phyloP scores from a whole-genome alignment of 2,797 vertebrate species.

The Cyprinodon diabolis region DNA sequence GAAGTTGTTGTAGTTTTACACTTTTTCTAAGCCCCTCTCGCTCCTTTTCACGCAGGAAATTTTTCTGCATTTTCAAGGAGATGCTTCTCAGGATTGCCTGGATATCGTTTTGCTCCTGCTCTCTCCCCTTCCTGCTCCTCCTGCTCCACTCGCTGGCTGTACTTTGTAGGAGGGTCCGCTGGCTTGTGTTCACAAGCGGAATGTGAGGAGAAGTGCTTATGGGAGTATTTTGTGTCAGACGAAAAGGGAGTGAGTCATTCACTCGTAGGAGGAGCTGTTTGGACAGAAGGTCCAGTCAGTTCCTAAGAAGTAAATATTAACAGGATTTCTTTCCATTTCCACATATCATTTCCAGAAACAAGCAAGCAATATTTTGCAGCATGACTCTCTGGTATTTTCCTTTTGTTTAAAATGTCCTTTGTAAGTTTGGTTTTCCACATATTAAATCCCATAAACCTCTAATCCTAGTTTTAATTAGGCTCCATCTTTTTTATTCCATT shows the following conservation, averaged over 20 bases:
- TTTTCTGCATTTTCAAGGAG: conserved; percentile 30
- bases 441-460: conserved; percentile 1
- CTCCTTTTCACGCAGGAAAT: conserved; percentile 47
- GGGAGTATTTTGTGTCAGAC: conserved; percentile 30
- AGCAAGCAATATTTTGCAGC: conserved; percentile 1
- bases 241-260: conserved; percentile 12
- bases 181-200: conserved; percentile 47
- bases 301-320: conserved; percentile 52
- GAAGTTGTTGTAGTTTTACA: conserved; percentile 43
- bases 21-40: conserved; percentile 49
- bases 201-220: conserved; percentile 45
- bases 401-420: conserved; percentile 13
- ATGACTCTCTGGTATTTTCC: conserved; percentile 5
- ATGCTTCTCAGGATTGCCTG: conserved; percentile 39
- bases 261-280: conserved; percentile 13
- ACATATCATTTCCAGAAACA: conserved; percentile 29
- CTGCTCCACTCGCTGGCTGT: conserved; percentile 24
- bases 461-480: conserved; percentile 10
- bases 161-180: conserved; percentile 31
- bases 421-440: background rate
- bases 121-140: conserved; percentile 30
- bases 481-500: conserved; percentile 11
- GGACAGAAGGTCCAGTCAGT: conserved; percentile 9
- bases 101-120: conserved; percentile 56
- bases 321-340: conserved; percentile 34